Evolutionary conservation across 1,140 invertebrate species (phyloP), one percentile per base, ranked within the genome.

Genomic region (Monochamus saltuarius): DNA sequence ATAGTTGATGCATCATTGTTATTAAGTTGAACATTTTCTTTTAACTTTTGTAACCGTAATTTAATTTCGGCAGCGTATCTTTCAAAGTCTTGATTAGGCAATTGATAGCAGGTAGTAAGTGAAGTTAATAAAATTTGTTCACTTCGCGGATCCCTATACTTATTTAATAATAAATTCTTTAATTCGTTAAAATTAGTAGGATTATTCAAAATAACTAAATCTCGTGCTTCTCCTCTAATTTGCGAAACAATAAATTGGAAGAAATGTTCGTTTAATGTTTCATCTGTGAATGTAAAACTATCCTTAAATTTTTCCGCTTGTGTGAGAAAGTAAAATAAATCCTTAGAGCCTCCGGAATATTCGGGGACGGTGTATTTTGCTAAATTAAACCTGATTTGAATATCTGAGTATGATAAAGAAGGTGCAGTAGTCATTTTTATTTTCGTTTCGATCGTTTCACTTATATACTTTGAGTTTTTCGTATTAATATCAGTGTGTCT

Each of bases 71-170:
- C 34, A 22, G 46, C 46, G 46, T 49, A 49, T 1, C 4, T 10
- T n/a, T 49, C 46, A 29, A 49, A 49, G 9, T 49, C 19, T 49
- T 49, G 46, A 17, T 40, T 40, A 3, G 39, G 39, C 19, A 49
- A n/a, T 29, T 49, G 46, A 29, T 49, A 49, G 9, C 46, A 49
- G 2, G 46, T 49, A 7, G 46, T 49, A 11, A 49, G 29, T 2
- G 19, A 49, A 49, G 7, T 49, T 29, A 29, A 29, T 29, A 49
- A 14, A 1, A 49, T 10, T 17, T 49, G 46, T 49, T 49, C 46
- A 49, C 46, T 49, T 49, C 19, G 46, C 19, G 46, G 46, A 10
- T 49, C 29, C 22, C 13, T 49, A 49, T 49, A 49, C 19, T 49
- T 49, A 49, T 19, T 11, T 14, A 14, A 11, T 22, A 49, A 29